These are phyloP conservation scores for Gallirallus australis DNA, from an alignment of 2,797 vertebrate genomes.

Conservation along the genomic window DNA sequence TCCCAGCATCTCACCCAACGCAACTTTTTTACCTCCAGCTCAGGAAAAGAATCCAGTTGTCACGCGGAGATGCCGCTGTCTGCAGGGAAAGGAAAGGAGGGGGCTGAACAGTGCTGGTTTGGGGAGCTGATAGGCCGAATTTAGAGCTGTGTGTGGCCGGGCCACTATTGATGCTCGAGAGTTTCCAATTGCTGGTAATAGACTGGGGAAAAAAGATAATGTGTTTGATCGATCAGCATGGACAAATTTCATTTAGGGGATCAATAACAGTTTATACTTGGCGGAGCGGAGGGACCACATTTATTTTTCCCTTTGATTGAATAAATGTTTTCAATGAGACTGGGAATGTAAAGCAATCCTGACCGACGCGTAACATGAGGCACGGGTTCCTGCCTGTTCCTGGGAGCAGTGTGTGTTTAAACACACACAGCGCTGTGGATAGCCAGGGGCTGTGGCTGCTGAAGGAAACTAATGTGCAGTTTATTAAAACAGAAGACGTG, in stretches of 20 bases:
- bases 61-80: neutral
- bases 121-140: constrained; percentile 76
- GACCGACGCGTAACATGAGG: constrained; percentile 80
- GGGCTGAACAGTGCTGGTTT: constrained; percentile 28
- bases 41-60: constrained; percentile 17
- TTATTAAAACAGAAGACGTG: constrained; percentile 69
- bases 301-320: constrained; percentile 95
- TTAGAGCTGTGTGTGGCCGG: constrained; percentile 84
- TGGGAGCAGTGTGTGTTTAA: constrained; percentile 94
- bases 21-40: constrained; percentile 33
- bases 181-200: constrained; percentile 95
- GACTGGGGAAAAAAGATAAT: constrained; percentile 97
- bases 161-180: constrained; percentile 89
- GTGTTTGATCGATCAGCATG: constrained; percentile 99
- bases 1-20: constrained; percentile 2
- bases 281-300: constrained; percentile 93
- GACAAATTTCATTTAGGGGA: constrained; percentile 99
- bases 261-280: constrained; percentile 99
- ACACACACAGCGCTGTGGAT: constrained; percentile 82
- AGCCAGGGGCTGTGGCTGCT: constrained; percentile 87
- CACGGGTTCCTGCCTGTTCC: constrained; percentile 82
- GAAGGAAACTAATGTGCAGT: constrained; percentile 84
- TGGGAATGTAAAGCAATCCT: constrained; percentile 79
- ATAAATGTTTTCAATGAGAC: constrained; percentile 88
- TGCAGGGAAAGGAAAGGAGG: neutral